Percentiles rank a stretch among this genome's conserved stretches.
Evolutionary conservation across 2,113 vertebrate species (phyloP).

Genomic region (Strix uralensis): DNA sequence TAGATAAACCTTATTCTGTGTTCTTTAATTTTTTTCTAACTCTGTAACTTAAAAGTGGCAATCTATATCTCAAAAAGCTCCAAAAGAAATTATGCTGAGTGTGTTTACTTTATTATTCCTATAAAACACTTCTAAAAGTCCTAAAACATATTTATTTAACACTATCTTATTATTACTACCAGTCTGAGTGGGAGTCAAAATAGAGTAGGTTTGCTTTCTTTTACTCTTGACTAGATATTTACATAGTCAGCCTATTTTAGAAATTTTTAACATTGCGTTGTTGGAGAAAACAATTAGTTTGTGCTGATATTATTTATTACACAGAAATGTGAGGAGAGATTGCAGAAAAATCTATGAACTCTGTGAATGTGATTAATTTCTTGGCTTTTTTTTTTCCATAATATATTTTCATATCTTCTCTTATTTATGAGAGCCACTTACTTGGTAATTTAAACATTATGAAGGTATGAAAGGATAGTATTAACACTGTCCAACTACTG

Average conservation of each 20-base stretch:
- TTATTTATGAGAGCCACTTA: background rate
- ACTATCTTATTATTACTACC: background rate
- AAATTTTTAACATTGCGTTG: background rate
- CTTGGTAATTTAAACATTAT: background rate
- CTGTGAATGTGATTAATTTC: background rate
- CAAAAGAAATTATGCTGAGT: background rate
- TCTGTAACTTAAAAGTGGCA: background rate
- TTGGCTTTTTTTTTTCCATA: background rate
- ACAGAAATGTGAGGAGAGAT: background rate
- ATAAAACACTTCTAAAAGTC: background rate
- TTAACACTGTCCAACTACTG: background rate
- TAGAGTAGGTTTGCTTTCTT: background rate
- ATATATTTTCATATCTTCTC: background rate
- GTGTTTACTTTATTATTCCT: background rate
- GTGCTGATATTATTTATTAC: background rate
- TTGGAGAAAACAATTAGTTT: background rate
- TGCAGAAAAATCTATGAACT: conserved; percentile 3
- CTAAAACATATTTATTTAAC: background rate
- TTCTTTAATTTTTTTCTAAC: background rate
- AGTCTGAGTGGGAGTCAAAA: background rate
- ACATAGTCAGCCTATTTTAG: background rate
- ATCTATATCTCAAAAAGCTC: background rate
- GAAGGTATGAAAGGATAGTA: background rate
- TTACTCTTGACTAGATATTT: background rate
- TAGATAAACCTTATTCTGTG: background rate